Conservation (phyloP, 2,888 invertebrate genomes). For the Drosophila subsilvestris region DNA sequence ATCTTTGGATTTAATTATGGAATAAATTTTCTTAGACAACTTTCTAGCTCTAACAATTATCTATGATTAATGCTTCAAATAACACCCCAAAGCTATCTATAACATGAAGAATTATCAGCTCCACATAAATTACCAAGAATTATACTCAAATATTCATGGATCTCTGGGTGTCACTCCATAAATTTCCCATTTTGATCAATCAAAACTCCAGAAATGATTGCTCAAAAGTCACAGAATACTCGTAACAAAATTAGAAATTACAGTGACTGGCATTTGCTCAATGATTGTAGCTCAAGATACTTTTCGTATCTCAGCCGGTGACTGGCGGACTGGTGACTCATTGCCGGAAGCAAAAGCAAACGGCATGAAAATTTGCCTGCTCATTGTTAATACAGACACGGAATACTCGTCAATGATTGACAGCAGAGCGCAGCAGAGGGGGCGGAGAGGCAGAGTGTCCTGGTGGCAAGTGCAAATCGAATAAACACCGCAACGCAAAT, state of each 20-base stretch:
- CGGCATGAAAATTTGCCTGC: slow-evolving; percentile 64
- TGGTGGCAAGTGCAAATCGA: slow-evolving; percentile 51
- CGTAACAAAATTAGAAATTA: background rate
- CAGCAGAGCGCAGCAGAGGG: background rate
- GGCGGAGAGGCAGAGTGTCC: background rate
- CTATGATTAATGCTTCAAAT: too few relatives aligned
- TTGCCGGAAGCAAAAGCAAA: slow-evolving; percentile 73
- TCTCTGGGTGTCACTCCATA: background rate
- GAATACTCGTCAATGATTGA: slow-evolving; percentile 16
- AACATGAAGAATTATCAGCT: too few relatives aligned
- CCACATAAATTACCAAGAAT: too few relatives aligned
- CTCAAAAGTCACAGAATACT: background rate
- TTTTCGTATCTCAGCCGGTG: slow-evolving; percentile 14
- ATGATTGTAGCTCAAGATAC: slow-evolving; percentile 11
- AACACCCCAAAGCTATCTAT: too few relatives aligned
- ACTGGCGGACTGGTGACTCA: background rate
- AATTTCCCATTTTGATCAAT: background rate
- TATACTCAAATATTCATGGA: background rate
- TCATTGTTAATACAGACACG: slow-evolving; percentile 63
- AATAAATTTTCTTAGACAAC: too few relatives aligned
- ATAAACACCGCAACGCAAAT: slow-evolving; percentile 65
- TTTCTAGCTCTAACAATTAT: too few relatives aligned
- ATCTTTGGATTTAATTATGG: too few relatives aligned
- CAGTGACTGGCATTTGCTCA: background rate
- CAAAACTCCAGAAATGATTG: background rate